Evolutionary conservation across 1,140 invertebrate species (phyloP).

Genomic region (Macrotrachela quadricornifera): DNA sequence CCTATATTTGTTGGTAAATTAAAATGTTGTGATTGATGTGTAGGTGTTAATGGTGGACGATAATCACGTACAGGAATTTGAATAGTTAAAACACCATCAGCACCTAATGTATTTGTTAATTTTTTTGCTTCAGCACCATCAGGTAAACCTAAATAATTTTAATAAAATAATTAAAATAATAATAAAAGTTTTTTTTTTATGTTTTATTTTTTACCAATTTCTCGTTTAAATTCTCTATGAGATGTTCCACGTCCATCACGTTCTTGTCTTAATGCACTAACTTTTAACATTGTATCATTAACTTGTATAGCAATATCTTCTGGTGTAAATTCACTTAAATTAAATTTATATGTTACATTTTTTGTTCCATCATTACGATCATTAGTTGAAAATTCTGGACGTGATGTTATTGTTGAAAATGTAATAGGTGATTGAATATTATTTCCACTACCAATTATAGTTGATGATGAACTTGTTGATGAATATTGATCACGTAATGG

Average conservation of each 20-base stretch:
- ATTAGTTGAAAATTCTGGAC: too few relatives aligned
- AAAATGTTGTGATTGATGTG: too few relatives aligned
- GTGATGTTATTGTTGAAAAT: too few relatives aligned
- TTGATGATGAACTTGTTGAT: too few relatives aligned
- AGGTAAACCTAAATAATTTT: background rate
- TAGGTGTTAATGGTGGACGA: too few relatives aligned
- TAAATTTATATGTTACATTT: slow-evolving; percentile 5
- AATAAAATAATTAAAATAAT: too few relatives aligned
- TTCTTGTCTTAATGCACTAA: slow-evolving; percentile 7
- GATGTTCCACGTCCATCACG: slow-evolving; percentile 1
- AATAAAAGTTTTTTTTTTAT: too few relatives aligned
- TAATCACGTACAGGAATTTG: background rate
- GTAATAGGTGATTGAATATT: too few relatives aligned
- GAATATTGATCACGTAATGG: too few relatives aligned
- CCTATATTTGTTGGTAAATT: too few relatives aligned
- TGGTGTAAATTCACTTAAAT: slow-evolving; percentile 5
- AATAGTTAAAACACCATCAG: background rate
- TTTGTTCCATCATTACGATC: background rate
- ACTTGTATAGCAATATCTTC: slow-evolving; percentile 8
- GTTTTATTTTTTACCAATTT: slow-evolving; percentile 5
- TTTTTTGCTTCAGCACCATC: slow-evolving; percentile 1
- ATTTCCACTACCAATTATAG: too few relatives aligned
- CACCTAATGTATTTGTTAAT: slow-evolving; percentile 4
- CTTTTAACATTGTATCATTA: slow-evolving; percentile 1
- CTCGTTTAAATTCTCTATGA: slow-evolving; percentile 7